Conservation (phyloP, 2,888 invertebrate genomes). For the Coelinius sp. region DNA sequence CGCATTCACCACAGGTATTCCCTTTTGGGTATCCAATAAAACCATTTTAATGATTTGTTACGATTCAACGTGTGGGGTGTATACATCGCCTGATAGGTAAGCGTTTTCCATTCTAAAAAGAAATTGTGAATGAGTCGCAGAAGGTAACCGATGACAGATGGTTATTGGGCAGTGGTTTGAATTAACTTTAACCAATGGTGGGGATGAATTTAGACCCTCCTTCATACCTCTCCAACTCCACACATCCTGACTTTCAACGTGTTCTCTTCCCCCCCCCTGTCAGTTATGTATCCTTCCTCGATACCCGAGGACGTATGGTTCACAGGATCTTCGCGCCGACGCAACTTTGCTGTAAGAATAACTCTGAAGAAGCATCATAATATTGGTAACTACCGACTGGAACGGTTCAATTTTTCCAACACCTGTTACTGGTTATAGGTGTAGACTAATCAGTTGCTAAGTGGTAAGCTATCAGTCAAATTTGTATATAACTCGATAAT, state of each 20-base stretch:
- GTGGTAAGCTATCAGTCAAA: no score
- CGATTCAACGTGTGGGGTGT: constrained; percentile 35
- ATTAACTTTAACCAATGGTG: constrained; percentile 47
- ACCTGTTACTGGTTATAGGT: no score
- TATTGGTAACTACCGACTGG: constrained; percentile 38
- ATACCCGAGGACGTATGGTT: constrained; percentile 19
- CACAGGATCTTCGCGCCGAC: constrained; percentile 53
- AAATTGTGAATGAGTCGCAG: constrained; percentile 51
- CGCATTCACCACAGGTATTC: neutral
- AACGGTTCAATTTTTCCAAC: constrained; percentile 59
- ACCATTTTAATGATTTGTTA: constrained; percentile 43
- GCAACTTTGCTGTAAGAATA: constrained; percentile 43
- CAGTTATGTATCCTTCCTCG: constrained; percentile 30
- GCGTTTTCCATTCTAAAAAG: constrained; percentile 35
- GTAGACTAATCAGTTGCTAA: no score
- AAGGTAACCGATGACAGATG: constrained; percentile 50
- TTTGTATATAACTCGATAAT: no score
- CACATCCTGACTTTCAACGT: constrained; percentile 21
- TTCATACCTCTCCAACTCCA: constrained; percentile 49
- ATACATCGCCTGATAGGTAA: constrained; percentile 16
- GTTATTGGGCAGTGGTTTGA: constrained; percentile 53
- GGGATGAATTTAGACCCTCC: constrained; percentile 53
- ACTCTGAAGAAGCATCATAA: constrained; percentile 35
- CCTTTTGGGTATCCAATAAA: constrained; percentile 9
- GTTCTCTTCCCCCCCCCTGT: constrained; percentile 18